Evolutionary conservation across 2,113 vertebrate species (phyloP), one percentile per base, ranked within the genome.

Genomic region (Zosterops borbonicus): DNA sequence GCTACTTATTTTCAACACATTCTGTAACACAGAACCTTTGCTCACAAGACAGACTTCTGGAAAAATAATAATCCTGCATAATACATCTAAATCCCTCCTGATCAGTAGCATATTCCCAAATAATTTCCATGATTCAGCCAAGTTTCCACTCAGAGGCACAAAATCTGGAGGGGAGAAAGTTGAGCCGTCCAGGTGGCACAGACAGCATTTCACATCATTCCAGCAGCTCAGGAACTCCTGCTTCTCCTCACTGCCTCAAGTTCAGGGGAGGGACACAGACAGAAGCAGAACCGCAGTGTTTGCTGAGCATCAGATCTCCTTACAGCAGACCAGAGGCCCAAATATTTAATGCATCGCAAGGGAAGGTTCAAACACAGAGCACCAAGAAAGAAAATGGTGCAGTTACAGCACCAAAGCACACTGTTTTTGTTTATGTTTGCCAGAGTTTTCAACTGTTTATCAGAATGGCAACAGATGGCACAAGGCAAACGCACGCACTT

Each of bases 381-480:
- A 92, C 83, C 89, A 33, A 70, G 80, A 77, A 83, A 88, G 94
- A 94, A 94, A 90, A 95, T n/a, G 81, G 90, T 96, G 89, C 80
- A 35, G 89, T 47, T 92, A 70, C 39, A 83, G 52, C 94, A 87
- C 83, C 93, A 90, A 91, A 90, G 73, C 63, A 1, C 87, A 68
- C 71, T 88, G 90, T 81, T 96, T 95, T 90, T 97, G 79, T 95
- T 94, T 96, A 73, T 94, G 78, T 95, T 95, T 95, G 94, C 94
- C 95, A 97, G 96, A 94, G 89, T 95, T 94, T 97, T 96, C 91
- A 92, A 94, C 93, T 97, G 96, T 96, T 97, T 96, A 95, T 97
- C 92, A 44, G 94, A 92, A 97, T 94, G 89, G 96, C 95, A 97
- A 94, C 97, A 98, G 97, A 98, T 98, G 98, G 97, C 95, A 92